phyloP scores from a whole-genome alignment of 1,140 invertebrate species.

The Bilobella aurantiaca region DNA sequence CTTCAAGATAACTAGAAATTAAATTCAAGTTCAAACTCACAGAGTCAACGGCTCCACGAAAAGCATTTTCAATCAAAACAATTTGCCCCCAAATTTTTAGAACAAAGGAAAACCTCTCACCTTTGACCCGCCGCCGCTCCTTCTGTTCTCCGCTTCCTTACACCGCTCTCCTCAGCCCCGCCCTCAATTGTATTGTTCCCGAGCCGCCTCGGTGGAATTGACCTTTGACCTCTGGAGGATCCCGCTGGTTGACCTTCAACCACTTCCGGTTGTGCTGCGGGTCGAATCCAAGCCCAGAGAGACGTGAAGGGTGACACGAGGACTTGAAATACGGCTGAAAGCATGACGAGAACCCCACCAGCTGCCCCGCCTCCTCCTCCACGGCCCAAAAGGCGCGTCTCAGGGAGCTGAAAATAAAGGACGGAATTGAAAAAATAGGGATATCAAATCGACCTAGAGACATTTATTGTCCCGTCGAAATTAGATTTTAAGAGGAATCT shows the following conservation, averaged over 20 bases:
- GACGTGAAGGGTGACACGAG: neutral
- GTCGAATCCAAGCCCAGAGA: neutral
- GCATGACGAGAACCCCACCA: neutral
- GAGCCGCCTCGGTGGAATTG: neutral
- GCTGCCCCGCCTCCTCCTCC: neutral
- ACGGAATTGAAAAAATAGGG: neutral
- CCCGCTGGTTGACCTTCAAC: neutral
- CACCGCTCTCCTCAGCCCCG: too few species aligned
- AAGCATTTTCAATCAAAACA: too few species aligned
- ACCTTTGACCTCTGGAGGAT: neutral
- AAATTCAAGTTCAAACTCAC: neutral
- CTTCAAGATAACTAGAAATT: neutral
- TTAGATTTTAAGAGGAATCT: too few species aligned
- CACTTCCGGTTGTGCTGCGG: neutral
- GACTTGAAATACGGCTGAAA: neutral
- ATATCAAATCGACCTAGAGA: neutral
- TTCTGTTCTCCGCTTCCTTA: too few species aligned
- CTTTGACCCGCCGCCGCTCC: too few species aligned
- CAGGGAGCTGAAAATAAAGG: neutral
- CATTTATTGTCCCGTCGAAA: too few species aligned
- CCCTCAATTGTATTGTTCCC: too few species aligned
- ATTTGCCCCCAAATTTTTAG: too few species aligned
- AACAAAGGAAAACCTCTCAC: too few species aligned
- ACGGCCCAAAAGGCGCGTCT: neutral
- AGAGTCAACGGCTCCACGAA: neutral